Base-by-base conservation (phyloP, 1,140 invertebrate genomes). In the Camponotus vicinus region DNA sequence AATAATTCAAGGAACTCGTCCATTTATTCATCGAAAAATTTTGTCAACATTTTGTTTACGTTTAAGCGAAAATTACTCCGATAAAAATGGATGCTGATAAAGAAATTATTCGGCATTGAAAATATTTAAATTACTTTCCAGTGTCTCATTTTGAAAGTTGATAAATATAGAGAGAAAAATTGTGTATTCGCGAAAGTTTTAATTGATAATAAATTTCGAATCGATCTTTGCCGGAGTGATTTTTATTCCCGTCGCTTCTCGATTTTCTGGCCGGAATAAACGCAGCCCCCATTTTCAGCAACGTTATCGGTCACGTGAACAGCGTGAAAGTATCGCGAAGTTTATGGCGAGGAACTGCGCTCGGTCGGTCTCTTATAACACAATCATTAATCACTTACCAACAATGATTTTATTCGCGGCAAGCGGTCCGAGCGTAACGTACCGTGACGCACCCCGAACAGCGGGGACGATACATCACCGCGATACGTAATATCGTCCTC, bases 391-490 rank as follows among this genome's bases (percentile, higher is more conserved):
- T 92, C 92, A 92, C 89, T 90, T 90, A 90, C 86, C 89, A 93
- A 92, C 89, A 92, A 94, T 93, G 92, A 93, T 94, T 93, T 93
- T 93, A 94, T 93, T 91, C 90, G 88, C 92, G 91, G 91, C 88
- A 86, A 91, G 92, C 91, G 88, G 87, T 88, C 89, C 82, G 86
- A 76, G 88, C 89, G 89, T 92, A 92, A 91, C 90, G 91, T 89
- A 91, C 87, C 86, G 89, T 92, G 88, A 92, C 91, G 91, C 77
- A 90, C 80, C 77, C 88, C 78, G 87, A 86, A 75, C 89, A 75
- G 77, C 61, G 84, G 84, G 84, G 78, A 91, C 89, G 90, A 92
- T 92, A 92, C 91, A 92, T 92, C 90, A 92, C 87, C 79, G 84
- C 87, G 89, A 91, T 91, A 90, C 86, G 89, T 91, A 91, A 91